phyloP scores from a whole-genome alignment of 2,113 vertebrate species.

The Paratilapia polleni region DNA sequence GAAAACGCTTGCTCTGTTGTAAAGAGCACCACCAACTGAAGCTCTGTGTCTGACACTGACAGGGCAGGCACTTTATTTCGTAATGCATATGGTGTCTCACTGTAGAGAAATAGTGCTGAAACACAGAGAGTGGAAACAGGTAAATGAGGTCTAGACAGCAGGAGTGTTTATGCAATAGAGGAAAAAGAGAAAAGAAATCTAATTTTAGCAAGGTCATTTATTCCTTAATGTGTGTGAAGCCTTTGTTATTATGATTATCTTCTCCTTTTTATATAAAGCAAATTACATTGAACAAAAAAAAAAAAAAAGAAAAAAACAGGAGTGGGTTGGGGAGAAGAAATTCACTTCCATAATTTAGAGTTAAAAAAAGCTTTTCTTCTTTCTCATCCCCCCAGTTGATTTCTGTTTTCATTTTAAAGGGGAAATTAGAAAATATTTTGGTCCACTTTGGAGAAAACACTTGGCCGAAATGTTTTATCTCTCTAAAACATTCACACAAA shows the following conservation, averaged over 20 bases:
- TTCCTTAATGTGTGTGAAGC: slow-evolving; percentile 25
- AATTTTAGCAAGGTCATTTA: slow-evolving; percentile 31
- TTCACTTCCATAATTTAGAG: slow-evolving; percentile 21
- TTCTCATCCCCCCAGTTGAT: background rate
- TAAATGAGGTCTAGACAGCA: background rate
- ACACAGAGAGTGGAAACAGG: background rate
- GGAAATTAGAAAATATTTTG: slow-evolving; percentile 29
- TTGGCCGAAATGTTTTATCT: background rate
- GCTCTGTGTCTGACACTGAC: slow-evolving; percentile 18
- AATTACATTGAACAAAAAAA: slow-evolving; percentile 4
- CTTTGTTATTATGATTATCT: background rate
- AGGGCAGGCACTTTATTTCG: slow-evolving; percentile 7
- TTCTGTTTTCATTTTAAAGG: slow-evolving; percentile 29
- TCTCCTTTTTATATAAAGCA: background rate
- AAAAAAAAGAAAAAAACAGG: no score
- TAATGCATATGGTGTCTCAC: slow-evolving; percentile 12
- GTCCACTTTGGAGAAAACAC: slow-evolving; percentile 11
- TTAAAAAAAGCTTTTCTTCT: slow-evolving; percentile 3
- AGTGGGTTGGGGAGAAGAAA: slow-evolving; percentile 5
- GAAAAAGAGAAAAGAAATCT: background rate
- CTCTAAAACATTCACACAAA: background rate
- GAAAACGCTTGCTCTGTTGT: slow-evolving; percentile 44
- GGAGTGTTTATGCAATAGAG: background rate
- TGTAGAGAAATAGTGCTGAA: background rate
- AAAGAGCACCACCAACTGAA: slow-evolving; percentile 51